Conservation (phyloP, 2,797 vertebrate species). For the Acanthornis magna region DNA sequence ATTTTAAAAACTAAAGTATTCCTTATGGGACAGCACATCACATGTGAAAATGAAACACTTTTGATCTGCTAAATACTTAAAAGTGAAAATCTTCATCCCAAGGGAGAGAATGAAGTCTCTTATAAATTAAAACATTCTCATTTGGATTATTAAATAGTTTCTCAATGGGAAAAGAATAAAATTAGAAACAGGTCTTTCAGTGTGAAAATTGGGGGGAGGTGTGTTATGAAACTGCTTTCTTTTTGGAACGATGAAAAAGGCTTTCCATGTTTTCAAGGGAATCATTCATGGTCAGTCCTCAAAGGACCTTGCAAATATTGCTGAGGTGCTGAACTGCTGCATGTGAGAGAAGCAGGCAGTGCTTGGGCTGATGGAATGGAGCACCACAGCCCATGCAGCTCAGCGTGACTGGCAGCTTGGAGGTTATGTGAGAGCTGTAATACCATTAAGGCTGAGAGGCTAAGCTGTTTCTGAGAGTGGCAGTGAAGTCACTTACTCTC, state of each 20-base stretch:
- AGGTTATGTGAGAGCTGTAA: not conserved
- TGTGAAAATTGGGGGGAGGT: not conserved
- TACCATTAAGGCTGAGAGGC: not conserved
- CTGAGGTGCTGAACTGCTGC: not conserved
- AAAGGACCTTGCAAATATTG: not conserved
- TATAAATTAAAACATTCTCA: not conserved
- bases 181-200: not conserved
- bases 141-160: constrained; percentile 6
- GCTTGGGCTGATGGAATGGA: not conserved
- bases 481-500: not conserved
- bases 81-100: not conserved
- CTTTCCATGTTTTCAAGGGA: not conserved
- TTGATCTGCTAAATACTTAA: constrained; percentile 18
- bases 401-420: not conserved
- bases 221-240: not conserved
- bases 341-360: not conserved
- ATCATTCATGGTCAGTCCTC: not conserved
- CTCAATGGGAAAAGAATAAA: not conserved
- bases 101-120: not conserved
- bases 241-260: not conserved
- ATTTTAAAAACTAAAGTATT: not conserved
- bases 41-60: not conserved
- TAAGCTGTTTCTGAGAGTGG: not conserved
- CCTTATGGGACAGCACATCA: not conserved
- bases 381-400: not conserved